Base-by-base conservation (phyloP, 2,113 vertebrate genomes). In the Dascyllus trimaculatus region DNA sequence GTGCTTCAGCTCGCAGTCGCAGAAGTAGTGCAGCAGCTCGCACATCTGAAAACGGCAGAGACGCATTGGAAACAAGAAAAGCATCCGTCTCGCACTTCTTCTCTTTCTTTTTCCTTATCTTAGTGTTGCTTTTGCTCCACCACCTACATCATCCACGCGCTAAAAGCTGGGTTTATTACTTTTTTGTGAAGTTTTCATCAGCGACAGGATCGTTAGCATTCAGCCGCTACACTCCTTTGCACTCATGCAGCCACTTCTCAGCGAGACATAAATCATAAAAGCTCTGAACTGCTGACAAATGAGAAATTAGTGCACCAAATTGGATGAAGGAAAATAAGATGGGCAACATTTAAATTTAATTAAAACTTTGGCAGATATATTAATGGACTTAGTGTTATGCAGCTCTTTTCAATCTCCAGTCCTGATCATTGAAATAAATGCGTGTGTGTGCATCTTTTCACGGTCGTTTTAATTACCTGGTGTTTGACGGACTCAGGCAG, bases 1-100 rank as follows among this genome's bases (percentile, higher is more conserved):
- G 3, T 99, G 98, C 89, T 96, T 96, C 32, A 99, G 94, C 77
- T 99, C 97, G 72, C 98, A 99, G 93, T 99, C 98, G 64, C 98
- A 99, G 95, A 99, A 98, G 85, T 98, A 98, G 94, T 96, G 97
- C 67, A 99, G 96, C 29, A 99, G 95, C 88, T 98, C 96, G 65
- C 98, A 99, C 97, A 99, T 98, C 98, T 99, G 91, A 11, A 88
- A 81, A 89, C 5, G 89, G 49, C 2, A 61, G 51, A 68, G n/a
- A n/a, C n/a, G n/a, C n/a, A n/a, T n/a, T n/a, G n/a, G n/a, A n/a
- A n/a, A n/a, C n/a, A n/a, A n/a, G n/a, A n/a, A n/a, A n/a, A n/a
- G n/a, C n/a, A n/a, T n/a, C n/a, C n/a, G n/a, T 65, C 48, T 49
- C 13, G 6, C 64, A 35, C 32, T 53, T 74, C 6, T 26, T 21